These are phyloP conservation scores for Drosophila lowei DNA, from an alignment of 1,140 invertebrate genomes.

Conservation along the genomic window DNA sequence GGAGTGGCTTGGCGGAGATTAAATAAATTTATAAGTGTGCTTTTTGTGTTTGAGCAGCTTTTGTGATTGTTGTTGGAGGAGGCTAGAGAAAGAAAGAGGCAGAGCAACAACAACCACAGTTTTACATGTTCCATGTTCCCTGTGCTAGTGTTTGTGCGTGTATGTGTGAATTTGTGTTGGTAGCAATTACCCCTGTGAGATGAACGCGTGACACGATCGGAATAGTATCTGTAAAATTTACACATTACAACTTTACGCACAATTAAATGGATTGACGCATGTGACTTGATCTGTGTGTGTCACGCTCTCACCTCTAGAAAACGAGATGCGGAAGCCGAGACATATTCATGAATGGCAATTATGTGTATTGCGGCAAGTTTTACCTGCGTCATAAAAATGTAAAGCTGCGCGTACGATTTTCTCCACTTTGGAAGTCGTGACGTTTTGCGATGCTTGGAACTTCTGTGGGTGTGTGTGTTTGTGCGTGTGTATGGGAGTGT, in stretches of 20 bases:
- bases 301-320: constrained; percentile 18
- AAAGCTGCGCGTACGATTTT: constrained; percentile 72
- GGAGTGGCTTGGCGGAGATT: constrained; percentile 50
- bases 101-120: constrained; percentile 41
- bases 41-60: constrained; percentile 67
- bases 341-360: constrained; percentile 79
- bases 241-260: no score
- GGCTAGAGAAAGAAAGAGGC: constrained; percentile 53
- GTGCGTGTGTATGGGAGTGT: constrained; percentile 22
- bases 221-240: no score
- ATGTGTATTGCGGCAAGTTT: constrained; percentile 61
- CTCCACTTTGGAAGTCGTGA: constrained; percentile 75
- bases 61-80: constrained; percentile 59
- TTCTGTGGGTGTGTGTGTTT: constrained; percentile 21
- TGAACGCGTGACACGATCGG: constrained; percentile 33
- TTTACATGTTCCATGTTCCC: constrained; percentile 36
- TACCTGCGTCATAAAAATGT: constrained; percentile 48
- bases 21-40: constrained; percentile 72
- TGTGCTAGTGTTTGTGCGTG: constrained; percentile 10
- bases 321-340: constrained; percentile 72
- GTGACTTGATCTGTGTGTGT: constrained; percentile 13
- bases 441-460: constrained; percentile 67
- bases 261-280: no score
- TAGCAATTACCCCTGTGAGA: constrained; percentile 37
- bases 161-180: neutral